phyloP scores from a whole-genome alignment of 2,113 vertebrate species.

The Tretioscincus oriximinensis region DNA sequence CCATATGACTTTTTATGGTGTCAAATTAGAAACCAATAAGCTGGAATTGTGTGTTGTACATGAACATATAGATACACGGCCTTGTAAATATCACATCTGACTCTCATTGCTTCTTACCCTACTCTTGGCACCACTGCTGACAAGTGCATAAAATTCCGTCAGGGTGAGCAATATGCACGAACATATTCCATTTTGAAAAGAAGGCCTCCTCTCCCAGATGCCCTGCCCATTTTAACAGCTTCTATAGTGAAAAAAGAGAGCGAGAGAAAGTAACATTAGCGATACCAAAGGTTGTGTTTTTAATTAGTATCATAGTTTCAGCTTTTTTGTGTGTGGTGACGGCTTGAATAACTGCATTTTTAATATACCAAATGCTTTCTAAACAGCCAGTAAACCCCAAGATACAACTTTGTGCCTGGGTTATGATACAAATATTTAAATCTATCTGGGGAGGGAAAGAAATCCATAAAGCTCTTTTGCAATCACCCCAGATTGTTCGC shows the following conservation, averaged over 20 bases:
- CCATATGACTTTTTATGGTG: not conserved
- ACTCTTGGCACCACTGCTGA: constrained; percentile 24
- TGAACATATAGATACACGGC: not conserved
- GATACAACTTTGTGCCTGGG: constrained; percentile 50
- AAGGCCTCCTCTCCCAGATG: constrained; percentile 54
- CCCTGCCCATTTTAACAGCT: constrained; percentile 57
- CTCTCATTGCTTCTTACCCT: constrained; percentile 15
- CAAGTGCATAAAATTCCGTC: constrained; percentile 20
- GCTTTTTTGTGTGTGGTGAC: constrained; percentile 34
- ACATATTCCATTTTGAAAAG: constrained; percentile 26
- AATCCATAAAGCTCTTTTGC: constrained; percentile 50
- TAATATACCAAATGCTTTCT: constrained; percentile 50
- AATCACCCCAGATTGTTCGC: constrained; percentile 39
- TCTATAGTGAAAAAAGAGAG: constrained; percentile 34
- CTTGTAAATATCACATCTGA: constrained; percentile 25
- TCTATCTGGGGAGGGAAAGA: constrained; percentile 52
- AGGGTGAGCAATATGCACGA: constrained; percentile 18
- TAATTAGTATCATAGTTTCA: constrained; percentile 70
- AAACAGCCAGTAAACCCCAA: constrained; percentile 63
- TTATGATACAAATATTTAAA: constrained; percentile 62
- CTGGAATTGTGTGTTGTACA: not conserved
- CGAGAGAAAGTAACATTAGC: constrained; percentile 52
- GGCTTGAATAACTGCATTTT: constrained; percentile 57
- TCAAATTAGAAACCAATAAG: constrained; percentile 26
- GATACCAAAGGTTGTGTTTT: constrained; percentile 68